Conservation (phyloP, 2,888 invertebrate genomes). For the Cataglyphis livida region DNA sequence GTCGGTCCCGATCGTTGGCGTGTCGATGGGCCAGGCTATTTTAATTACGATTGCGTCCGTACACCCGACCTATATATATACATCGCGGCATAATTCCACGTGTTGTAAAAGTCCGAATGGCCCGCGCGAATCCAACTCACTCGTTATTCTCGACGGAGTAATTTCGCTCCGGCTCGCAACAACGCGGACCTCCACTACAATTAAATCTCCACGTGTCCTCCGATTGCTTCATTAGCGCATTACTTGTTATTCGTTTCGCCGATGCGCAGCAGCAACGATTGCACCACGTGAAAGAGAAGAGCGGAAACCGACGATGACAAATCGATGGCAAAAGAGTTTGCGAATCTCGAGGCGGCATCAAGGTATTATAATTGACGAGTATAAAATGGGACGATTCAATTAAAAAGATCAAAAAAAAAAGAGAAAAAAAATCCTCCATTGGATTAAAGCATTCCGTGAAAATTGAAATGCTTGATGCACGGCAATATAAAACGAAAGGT, state of each 20-base stretch:
- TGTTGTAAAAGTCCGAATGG: constrained; percentile 42
- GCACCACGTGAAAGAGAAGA: constrained; percentile 14
- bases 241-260: constrained; percentile 40
- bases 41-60: constrained; percentile 58
- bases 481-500: background rate
- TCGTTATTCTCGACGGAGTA: constrained; percentile 51
- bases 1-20: constrained; percentile 36
- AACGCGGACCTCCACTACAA: constrained; percentile 22
- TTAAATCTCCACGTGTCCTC: constrained; percentile 46
- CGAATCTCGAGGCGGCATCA: constrained; percentile 19
- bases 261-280: constrained; percentile 21
- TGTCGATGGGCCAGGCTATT: constrained; percentile 63
- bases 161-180: constrained; percentile 35
- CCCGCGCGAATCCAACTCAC: constrained; percentile 32
- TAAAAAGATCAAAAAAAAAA: background rate
- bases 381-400: background rate
- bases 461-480: background rate
- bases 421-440: background rate
- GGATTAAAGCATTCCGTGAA: background rate
- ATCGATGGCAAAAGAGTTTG: constrained; percentile 7
- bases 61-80: constrained; percentile 31
- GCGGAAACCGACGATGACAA: background rate
- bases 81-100: constrained; percentile 44
- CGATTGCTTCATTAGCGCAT: constrained; percentile 54
- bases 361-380: background rate